Evolutionary conservation across 2,113 vertebrate species (phyloP).

Genomic region (Psilopogon haemacephalus): DNA sequence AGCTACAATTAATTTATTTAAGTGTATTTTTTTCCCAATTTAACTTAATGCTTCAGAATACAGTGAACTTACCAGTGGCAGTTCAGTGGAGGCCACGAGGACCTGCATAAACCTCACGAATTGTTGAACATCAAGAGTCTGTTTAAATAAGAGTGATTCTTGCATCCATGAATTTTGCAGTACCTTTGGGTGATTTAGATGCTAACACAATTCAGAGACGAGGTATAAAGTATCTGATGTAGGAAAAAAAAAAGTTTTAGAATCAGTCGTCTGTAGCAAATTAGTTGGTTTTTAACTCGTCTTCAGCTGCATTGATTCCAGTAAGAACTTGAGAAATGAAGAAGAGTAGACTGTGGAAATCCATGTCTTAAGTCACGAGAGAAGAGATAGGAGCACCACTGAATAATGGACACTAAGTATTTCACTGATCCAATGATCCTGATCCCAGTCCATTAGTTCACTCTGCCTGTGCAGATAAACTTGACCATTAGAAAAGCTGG

Average conservation of each 20-base stretch:
- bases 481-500: not conserved
- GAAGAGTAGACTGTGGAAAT: not conserved
- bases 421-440: not conserved
- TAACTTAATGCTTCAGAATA: not conserved
- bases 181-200: not conserved
- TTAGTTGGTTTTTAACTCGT: not conserved
- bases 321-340: not conserved
- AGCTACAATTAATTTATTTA: not conserved
- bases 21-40: not conserved
- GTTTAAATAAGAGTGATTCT: not conserved
- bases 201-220: not conserved
- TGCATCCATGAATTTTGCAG: not conserved
- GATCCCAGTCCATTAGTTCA: not conserved
- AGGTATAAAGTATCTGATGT: not conserved
- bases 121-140: not conserved
- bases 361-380: not conserved
- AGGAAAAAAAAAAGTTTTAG: not conserved
- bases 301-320: not conserved
- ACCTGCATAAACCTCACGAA: not conserved
- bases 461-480: not conserved
- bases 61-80: not conserved
- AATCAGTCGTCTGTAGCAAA: not conserved
- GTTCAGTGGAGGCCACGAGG: not conserved
- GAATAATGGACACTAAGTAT: not conserved
- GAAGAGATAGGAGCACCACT: fast-evolving